phyloP scores from a whole-genome alignment of 2,113 vertebrate species.

The Alectura lathami region DNA sequence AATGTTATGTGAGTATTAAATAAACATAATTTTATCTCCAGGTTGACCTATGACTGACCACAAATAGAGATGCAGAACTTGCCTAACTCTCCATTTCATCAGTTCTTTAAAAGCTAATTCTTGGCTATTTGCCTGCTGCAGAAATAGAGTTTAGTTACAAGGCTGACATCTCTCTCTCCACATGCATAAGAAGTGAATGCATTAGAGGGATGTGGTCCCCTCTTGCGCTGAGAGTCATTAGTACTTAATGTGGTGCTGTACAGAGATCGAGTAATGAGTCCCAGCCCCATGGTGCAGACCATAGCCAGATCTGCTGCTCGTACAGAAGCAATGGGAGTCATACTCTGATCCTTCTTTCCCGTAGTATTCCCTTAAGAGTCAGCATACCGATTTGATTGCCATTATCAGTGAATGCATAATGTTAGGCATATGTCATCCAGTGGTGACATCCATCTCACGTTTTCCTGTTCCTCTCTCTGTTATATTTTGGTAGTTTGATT shows the following conservation, averaged over 20 bases:
- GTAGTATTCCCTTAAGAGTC: background rate
- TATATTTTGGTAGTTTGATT: background rate
- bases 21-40: background rate
- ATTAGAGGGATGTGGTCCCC: background rate
- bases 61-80: background rate
- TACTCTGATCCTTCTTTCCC: background rate
- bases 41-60: background rate
- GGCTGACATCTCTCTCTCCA: background rate
- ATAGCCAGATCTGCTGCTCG: background rate
- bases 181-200: background rate
- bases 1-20: background rate
- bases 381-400: background rate
- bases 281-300: background rate
- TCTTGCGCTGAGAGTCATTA: background rate
- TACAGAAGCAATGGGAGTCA: background rate
- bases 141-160: background rate
- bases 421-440: background rate
- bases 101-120: background rate
- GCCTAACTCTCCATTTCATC: background rate
- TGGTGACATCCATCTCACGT: rapidly evolving
- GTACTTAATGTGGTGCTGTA: background rate
- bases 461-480: background rate
- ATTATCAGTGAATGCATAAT: background rate
- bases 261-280: background rate
- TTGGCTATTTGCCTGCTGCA: background rate